Percentiles rank a stretch among this genome's conserved stretches.
These are phyloP conservation scores for Biston stratarius DNA, from an alignment of 2,888 invertebrate genomes.

Conservation along the genomic window DNA sequence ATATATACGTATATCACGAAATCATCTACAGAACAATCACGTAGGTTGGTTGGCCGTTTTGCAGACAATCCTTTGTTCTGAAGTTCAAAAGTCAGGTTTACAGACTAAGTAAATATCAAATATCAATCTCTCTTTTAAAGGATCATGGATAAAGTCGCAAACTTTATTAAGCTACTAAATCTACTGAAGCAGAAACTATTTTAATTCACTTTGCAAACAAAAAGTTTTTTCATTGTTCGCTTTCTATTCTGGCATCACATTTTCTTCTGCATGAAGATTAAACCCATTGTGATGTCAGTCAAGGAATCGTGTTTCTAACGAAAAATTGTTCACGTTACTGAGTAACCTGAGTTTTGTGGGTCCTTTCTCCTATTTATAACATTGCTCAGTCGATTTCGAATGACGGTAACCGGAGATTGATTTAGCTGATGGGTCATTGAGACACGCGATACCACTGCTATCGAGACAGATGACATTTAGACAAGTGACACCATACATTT, in stretches of 20 bases:
- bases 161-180: constrained; percentile 33
- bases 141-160: constrained; percentile 27
- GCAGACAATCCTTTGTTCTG: too few species aligned
- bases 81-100: too few species aligned
- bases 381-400: constrained; percentile 65
- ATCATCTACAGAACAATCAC: too few species aligned
- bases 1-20: too few species aligned
- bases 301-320: constrained; percentile 77
- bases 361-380: constrained; percentile 74
- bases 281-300: constrained; percentile 79
- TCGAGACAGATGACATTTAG: constrained; percentile 30
- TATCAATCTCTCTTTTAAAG: constrained; percentile 20
- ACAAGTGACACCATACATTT: constrained; percentile 23
- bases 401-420: constrained; percentile 69
- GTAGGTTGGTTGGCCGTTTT: too few species aligned
- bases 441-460: constrained; percentile 49
- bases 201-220: constrained; percentile 37
- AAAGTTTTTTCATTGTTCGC: constrained; percentile 45
- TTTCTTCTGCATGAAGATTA: constrained; percentile 75
- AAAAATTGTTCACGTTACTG: constrained; percentile 70
- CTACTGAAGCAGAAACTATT: constrained; percentile 33
- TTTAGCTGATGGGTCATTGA: constrained; percentile 60
- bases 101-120: not conserved
- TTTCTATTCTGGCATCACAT: constrained; percentile 63
- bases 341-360: constrained; percentile 69